A percentile compares a stretch with the other conserved stretches of the same genome.
These are phyloP conservation scores for Pampusana beccarii DNA, from an alignment of 2,113 vertebrate species.

Conservation along the genomic window DNA sequence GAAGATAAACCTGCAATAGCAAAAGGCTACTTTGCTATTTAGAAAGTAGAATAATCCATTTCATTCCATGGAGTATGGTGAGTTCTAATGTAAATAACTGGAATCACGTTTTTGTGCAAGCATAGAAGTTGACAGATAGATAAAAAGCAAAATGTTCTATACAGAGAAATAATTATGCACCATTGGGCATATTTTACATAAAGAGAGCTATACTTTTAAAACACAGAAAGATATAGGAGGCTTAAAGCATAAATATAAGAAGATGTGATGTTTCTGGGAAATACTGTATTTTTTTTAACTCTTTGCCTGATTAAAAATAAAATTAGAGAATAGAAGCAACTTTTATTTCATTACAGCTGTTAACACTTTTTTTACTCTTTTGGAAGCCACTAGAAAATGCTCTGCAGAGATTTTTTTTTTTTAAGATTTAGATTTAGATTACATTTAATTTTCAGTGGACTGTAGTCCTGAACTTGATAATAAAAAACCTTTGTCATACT, in stretches of 20 bases:
- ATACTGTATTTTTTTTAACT: not conserved
- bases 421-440: not conserved
- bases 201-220: not conserved
- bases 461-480: not conserved
- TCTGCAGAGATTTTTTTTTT: not conserved
- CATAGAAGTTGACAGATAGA: accelerated
- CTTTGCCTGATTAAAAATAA: not conserved
- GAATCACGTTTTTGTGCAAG: not conserved
- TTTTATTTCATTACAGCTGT: not conserved
- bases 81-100: not conserved
- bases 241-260: not conserved
- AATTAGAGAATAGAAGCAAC: not conserved
- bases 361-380: not conserved
- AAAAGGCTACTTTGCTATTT: not conserved
- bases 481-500: not conserved
- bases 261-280: not conserved
- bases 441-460: not conserved
- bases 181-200: accelerated
- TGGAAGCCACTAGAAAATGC: not conserved
- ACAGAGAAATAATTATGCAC: not conserved
- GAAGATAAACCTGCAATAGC: not conserved
- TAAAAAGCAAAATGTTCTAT: not conserved
- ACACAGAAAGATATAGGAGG: not conserved
- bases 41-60: not conserved
- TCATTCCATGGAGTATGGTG: not conserved